Percentiles rank a stretch among this genome's conserved stretches.
phyloP scores from a whole-genome alignment of 2,113 vertebrate species.

The Chaetops frenatus region DNA sequence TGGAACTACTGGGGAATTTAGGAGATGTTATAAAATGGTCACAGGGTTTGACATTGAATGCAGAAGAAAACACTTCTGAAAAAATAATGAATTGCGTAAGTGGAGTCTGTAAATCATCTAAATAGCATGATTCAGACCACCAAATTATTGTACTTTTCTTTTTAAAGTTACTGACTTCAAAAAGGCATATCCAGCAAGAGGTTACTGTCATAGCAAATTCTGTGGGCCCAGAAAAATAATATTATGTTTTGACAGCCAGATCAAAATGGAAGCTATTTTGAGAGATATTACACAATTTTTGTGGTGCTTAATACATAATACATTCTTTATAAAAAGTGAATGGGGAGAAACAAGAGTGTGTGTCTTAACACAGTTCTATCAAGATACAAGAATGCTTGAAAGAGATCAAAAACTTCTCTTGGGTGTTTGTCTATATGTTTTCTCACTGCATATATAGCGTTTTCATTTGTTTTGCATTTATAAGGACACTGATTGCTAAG shows the following conservation, averaged over 20 bases:
- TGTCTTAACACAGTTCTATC: no score
- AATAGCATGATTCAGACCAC: not conserved
- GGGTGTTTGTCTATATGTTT: not conserved
- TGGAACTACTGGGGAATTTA: not conserved
- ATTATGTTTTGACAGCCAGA: not conserved
- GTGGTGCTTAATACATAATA: not conserved
- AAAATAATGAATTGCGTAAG: not conserved
- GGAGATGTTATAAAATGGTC: not conserved
- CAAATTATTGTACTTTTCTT: not conserved
- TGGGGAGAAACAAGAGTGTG: no score
- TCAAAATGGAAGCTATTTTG: not conserved
- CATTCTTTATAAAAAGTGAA: no score
- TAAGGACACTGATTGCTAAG: not conserved
- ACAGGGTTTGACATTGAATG: not conserved
- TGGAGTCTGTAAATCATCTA: not conserved
- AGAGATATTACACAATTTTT: not conserved
- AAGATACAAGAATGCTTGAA: no score
- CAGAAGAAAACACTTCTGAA: not conserved
- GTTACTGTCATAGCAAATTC: not conserved
- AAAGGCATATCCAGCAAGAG: not conserved
- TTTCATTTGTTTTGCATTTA: not conserved
- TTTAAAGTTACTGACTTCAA: not conserved
- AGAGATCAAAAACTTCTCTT: not conserved
- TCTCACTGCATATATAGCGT: not conserved
- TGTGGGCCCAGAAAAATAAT: not conserved